Conservation (phyloP, 2,113 vertebrate genomes). For the Mormoops blainvillei region DNA sequence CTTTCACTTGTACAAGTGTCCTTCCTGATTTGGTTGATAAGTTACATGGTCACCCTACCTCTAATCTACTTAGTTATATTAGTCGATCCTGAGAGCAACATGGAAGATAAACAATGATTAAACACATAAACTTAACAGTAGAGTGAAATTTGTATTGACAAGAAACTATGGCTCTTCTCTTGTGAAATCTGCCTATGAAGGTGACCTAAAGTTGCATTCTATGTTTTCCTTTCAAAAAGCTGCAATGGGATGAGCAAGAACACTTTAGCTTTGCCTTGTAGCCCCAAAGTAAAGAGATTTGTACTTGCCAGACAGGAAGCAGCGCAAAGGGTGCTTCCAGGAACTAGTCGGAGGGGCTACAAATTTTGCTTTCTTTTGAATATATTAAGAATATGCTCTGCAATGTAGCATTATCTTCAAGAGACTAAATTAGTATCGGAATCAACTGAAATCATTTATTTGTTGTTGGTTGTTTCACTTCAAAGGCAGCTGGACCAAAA, state of each 20-base stretch:
- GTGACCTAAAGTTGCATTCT: not conserved
- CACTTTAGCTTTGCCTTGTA: not conserved
- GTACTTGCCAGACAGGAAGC: not conserved
- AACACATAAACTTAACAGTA: not conserved
- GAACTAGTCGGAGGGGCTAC: not conserved
- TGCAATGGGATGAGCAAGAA: not conserved
- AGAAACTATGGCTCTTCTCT: not conserved
- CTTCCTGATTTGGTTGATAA: not conserved
- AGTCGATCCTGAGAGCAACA: not conserved
- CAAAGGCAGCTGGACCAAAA: constrained; percentile 20
- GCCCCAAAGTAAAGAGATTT: not conserved
- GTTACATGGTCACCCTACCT: not conserved
- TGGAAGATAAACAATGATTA: not conserved
- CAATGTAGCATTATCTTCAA: not conserved
- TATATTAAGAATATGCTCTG: not conserved
- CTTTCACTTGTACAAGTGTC: not conserved
- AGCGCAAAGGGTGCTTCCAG: not conserved
- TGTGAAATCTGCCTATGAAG: not conserved
- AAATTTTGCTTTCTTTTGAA: not conserved
- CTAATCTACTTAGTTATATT: not conserved
- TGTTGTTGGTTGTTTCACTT: not conserved
- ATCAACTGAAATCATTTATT: not conserved
- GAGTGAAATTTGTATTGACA: not conserved
- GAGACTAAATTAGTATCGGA: not conserved
- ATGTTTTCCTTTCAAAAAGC: not conserved